phyloP scores from a whole-genome alignment of 2,797 vertebrate genomes.

The Nasua narica region DNA sequence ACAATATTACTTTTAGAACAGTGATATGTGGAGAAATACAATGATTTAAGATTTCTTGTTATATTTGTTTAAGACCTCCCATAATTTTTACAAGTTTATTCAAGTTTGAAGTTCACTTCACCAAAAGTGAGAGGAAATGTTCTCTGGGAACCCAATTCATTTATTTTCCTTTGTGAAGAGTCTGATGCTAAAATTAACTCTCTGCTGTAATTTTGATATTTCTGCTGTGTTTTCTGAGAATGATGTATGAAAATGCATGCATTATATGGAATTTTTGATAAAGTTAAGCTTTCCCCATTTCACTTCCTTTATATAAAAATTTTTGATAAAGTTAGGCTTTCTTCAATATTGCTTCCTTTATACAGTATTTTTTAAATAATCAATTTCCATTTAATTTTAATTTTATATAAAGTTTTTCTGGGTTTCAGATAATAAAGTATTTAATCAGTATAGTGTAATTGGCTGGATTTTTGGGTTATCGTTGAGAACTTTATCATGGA shows the following conservation, averaged over 20 bases:
- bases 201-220: neutral
- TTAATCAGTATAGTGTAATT: neutral
- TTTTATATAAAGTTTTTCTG: neutral
- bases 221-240: neutral
- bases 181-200: neutral
- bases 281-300: neutral
- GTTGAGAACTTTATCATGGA: neutral
- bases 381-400: neutral
- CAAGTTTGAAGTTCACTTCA: neutral
- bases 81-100: neutral
- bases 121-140: neutral
- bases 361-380: neutral
- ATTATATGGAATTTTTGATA: neutral
- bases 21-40: neutral
- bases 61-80: neutral
- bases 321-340: neutral
- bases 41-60: neutral
- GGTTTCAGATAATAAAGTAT: neutral
- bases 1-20: neutral
- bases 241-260: neutral
- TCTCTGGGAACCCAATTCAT: neutral
- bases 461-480: neutral
- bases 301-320: neutral
- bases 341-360: neutral
- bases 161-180: neutral